Conservation (phyloP, 30 jellyfish, hydroid and myxozoan genomes). For the Pelagia noctiluca region DNA sequence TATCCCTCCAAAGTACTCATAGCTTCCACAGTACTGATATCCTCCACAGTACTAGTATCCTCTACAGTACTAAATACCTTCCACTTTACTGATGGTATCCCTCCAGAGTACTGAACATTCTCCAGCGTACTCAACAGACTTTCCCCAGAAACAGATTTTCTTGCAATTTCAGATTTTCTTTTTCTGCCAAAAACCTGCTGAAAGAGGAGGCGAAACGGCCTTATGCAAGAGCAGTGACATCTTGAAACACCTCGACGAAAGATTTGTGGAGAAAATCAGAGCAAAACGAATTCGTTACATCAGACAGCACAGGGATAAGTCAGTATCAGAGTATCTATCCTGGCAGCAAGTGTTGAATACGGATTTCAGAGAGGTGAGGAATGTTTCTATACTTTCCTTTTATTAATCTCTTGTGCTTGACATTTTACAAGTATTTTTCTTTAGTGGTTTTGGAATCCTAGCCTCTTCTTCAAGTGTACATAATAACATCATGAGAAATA, state of each 20-base stretch:
- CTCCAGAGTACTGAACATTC: neutral
- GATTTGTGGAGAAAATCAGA: constrained; percentile 54
- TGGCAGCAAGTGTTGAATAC: constrained; percentile 83
- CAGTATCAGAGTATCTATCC: constrained; percentile 55
- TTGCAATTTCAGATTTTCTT: constrained; percentile 55
- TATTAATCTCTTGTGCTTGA: neutral
- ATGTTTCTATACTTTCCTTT: neutral
- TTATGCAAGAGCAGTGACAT: constrained; percentile 69
- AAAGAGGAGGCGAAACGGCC: constrained; percentile 76
- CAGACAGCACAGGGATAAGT: constrained; percentile 68
- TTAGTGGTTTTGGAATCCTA: neutral
- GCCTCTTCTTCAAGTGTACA: neutral
- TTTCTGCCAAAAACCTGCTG: constrained; percentile 69
- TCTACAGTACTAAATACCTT: no score
- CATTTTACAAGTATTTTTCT: neutral
- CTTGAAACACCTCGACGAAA: constrained; percentile 58
- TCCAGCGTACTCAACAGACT: neutral
- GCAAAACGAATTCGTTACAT: constrained; percentile 69
- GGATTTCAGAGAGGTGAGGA: constrained; percentile 52
- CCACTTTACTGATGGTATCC: neutral
- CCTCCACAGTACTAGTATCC: neutral
- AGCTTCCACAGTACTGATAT: no score
- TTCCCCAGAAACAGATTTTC: neutral
- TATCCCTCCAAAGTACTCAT: no score
- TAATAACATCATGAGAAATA: neutral